These are phyloP conservation scores for Spermophilus dauricus DNA, from an alignment of 2,113 vertebrate genomes.

Conservation along the genomic window DNA sequence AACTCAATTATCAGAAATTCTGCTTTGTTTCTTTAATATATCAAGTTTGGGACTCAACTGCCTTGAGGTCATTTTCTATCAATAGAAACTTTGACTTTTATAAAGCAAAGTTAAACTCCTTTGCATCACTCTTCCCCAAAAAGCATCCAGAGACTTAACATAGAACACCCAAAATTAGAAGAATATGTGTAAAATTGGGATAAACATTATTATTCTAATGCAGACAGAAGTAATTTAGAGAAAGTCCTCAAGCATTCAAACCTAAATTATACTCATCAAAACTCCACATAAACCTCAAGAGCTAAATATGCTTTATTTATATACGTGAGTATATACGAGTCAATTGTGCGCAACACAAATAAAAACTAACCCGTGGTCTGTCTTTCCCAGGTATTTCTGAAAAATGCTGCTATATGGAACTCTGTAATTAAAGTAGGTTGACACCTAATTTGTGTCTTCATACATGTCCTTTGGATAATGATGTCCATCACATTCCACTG, in stretches of 20 bases:
- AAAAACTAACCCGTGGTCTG: slow-evolving; percentile 14
- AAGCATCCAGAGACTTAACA: slow-evolving; percentile 4
- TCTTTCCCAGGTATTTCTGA: neutral
- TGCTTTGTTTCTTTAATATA: neutral
- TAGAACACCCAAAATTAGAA: neutral
- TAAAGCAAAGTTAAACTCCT: slow-evolving; percentile 29
- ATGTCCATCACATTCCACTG: too few species aligned
- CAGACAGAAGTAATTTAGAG: neutral
- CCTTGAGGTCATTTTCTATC: neutral
- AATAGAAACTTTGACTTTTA: slow-evolving; percentile 12
- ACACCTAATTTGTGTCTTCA: too few species aligned
- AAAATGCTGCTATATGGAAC: neutral
- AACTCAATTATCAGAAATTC: neutral
- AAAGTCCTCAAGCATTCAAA: slow-evolving; percentile 3
- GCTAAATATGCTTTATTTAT: neutral
- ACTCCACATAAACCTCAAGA: neutral
- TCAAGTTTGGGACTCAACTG: neutral
- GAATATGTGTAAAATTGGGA: neutral
- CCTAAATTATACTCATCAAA: slow-evolving; percentile 21
- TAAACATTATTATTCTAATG: slow-evolving; percentile 36
- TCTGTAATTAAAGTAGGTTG: neutral
- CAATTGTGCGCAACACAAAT: slow-evolving; percentile 6
- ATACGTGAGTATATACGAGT: neutral
- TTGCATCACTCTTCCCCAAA: neutral
- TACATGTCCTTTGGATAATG: too few species aligned